Base-by-base conservation (phyloP, 1,140 invertebrate species). In the Nylanderia fulva region DNA sequence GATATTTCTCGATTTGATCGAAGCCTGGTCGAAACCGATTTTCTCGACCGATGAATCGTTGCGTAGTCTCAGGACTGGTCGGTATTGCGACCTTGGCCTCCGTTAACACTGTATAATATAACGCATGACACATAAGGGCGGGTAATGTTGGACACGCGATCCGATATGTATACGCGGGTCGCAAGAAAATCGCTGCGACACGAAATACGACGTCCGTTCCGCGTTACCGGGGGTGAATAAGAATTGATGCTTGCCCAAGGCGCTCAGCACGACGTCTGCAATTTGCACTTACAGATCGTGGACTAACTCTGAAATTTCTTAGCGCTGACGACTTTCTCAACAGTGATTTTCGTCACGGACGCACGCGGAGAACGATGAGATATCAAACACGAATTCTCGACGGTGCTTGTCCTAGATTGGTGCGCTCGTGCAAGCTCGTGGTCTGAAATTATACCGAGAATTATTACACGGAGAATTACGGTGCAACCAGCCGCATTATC, bases 141-240 rank as follows among this genome's bases (percentile, higher is more conserved):
- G 85, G 56, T 80, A 89, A 89, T 86, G 52, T 58, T 24, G 71
- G 36, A 54, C 88, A 90, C 88, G 88, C 88, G 88, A 90, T 89
- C 85, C 66, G 21, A 68, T 69, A 85, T 84, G 88, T 85, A 89
- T 75, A 76, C 83, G 52, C 27, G 56, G 18, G 42, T 61, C 36
- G 79, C 74, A 75, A 89, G 87, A 80, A 89, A 89, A 89, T 88
- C 72, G 76, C 54, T 86, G 86, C 88, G 88, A 88, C 88, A 88
- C 83, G 79, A 86, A 21, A 36, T 69, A 68, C 45, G 71, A 52
- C 29, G 29, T 33, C 33, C 77, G 88, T 89, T 86, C 79, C 85
- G 85, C 74, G 87, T 89, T 89, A 64, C 74, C 54, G 11, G 13
- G 15, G 21, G 36, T 9, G 33, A 56, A n/a, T 15, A 9, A 61